Evolutionary conservation across 2,113 vertebrate species (phyloP), one percentile per base, ranked within the genome.

Genomic region (Nipponia nippon): DNA sequence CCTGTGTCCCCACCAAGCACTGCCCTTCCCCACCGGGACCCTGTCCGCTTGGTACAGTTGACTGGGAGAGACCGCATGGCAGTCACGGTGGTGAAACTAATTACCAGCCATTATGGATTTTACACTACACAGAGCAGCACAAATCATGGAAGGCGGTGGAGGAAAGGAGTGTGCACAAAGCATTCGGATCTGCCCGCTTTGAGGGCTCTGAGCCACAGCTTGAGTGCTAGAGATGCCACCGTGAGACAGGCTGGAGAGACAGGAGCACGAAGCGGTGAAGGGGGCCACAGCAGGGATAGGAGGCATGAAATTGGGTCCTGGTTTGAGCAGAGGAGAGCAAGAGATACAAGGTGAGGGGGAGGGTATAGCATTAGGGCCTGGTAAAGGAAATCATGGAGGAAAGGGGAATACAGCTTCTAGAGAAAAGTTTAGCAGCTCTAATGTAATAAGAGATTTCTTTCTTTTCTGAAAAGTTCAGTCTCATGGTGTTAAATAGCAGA

Each of bases 111-210:
- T 14, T 8, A 0, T 25, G n/a, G 78, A 1, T 0, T 15, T 83
- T 11, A 53, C 46, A 62, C 9, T 1, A 2, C 27, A 23, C 14
- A 3, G 30, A 59, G 71, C 87, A 72, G 58, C 56, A 10, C 19
- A 11, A 18, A 13, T 1, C 11, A 2, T 0, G 7, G 34, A 6
- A 44, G 23, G 38, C 46, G 32, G 2, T 2, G 0, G 27, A 20
- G 23, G 3, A 52, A 34, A 58, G 42, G n/a, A 55, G 22, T 0
- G 0, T 5, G 30, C 58, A 50, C 44, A 4, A 2, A 26, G 29
- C 18, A 1, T 21, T 23, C 12, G 82, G 22, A 21, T 29, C 49
- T 75, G 55, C 34, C 62, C 32, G n/a, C 16, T 4, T 42, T 22
- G 52, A 36, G 70, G 49, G 34, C 67, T 55, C 73, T 18, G 47